phyloP scores from a whole-genome alignment of 2,888 invertebrate genomes.

The Gymnocheta viridis region DNA sequence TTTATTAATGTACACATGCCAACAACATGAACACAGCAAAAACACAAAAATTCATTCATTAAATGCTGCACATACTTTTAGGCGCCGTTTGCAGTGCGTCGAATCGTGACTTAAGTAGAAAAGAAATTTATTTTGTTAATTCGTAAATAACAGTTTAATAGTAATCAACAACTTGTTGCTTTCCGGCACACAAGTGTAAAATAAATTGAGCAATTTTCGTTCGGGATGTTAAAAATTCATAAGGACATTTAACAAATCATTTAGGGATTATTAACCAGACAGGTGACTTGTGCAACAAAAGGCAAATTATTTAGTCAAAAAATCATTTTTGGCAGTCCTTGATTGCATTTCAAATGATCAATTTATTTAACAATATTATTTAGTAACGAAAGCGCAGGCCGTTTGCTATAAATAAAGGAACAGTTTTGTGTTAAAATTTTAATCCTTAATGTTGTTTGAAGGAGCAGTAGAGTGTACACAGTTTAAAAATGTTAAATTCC shows the following conservation, averaged over 20 bases:
- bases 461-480: background rate
- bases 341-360: background rate
- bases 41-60: constrained; percentile 64
- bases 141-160: background rate
- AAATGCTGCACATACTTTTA: constrained; percentile 37
- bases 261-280: constrained; percentile 38
- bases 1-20: background rate
- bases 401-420: background rate
- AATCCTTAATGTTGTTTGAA: background rate
- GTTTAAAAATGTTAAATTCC: constrained; percentile 59
- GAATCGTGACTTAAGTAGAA: constrained; percentile 3
- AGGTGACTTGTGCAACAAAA: background rate
- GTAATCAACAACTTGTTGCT: constrained; percentile 54
- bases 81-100: constrained; percentile 54
- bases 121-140: background rate
- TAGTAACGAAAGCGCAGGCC: background rate
- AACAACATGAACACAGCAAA: background rate
- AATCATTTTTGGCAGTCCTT: background rate
- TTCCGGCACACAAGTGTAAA: constrained; percentile 13
- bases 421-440: background rate
- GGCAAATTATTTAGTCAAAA: constrained; percentile 46
- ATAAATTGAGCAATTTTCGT: constrained; percentile 46
- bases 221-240: constrained; percentile 50
- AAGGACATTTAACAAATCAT: constrained; percentile 39
- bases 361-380: background rate